Conservation (phyloP, 2,797 vertebrate genomes). For the Myoxocephalus aenaeus region DNA sequence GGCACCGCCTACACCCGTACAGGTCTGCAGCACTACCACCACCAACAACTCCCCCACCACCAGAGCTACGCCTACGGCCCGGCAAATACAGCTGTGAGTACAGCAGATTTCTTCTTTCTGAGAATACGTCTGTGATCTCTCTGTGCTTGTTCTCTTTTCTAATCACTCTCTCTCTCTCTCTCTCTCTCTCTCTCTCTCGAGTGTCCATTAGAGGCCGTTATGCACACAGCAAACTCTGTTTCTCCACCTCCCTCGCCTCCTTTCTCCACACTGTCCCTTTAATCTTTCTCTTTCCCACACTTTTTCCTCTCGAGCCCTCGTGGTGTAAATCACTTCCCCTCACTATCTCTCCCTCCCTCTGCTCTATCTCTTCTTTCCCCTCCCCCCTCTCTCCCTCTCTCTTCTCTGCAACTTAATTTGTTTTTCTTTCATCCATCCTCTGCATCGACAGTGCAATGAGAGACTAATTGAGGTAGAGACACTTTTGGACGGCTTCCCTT, state of each 20-base stretch:
- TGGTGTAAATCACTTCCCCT: constrained; percentile 27
- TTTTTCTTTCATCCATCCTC: constrained; percentile 67
- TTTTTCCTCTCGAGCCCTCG: constrained; percentile 35
- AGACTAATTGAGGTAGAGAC: constrained; percentile 74
- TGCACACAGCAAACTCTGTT: constrained; percentile 33
- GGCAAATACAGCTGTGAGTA: constrained; percentile 89
- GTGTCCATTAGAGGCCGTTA: constrained; percentile 44
- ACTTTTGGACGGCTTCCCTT: constrained; percentile 70
- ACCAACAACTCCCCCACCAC: constrained; percentile 57
- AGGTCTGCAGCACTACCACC: constrained; percentile 75
- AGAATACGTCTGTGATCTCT: constrained; percentile 14
- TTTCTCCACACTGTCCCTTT: constrained; percentile 30
- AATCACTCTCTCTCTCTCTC: constrained; percentile 31
- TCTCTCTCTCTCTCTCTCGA: constrained; percentile 25
- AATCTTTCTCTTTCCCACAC: constrained; percentile 51
- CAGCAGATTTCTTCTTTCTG: not conserved
- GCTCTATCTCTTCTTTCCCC: constrained; percentile 35
- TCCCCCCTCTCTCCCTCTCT: constrained; percentile 17
- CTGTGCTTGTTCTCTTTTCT: not conserved
- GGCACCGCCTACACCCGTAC: constrained; percentile 83
- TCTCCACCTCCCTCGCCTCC: constrained; percentile 3
- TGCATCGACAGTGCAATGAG: constrained; percentile 62
- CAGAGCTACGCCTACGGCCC: constrained; percentile 87
- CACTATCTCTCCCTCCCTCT: constrained; percentile 9
- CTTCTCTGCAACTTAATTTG: constrained; percentile 65